These are phyloP conservation scores for Eptatretus atami DNA, from an alignment of 2,797 vertebrate species.

Conservation along the genomic window DNA sequence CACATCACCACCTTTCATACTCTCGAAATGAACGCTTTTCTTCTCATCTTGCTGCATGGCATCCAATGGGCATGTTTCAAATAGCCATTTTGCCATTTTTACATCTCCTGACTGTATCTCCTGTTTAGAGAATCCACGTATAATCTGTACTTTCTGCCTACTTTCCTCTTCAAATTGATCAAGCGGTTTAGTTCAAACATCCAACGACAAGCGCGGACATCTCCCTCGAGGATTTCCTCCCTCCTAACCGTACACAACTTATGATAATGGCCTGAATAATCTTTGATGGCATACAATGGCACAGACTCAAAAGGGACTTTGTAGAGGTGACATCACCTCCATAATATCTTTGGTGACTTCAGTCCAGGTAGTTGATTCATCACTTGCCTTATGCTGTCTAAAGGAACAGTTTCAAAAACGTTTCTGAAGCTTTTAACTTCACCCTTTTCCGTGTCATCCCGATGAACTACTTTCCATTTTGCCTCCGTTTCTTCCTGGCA, in stretches of 20 bases:
- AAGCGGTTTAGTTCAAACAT: slow-evolving; percentile 68
- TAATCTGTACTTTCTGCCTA: slow-evolving; percentile 38
- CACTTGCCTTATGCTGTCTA: slow-evolving; percentile 24
- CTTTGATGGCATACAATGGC: slow-evolving; percentile 44
- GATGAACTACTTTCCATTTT: slow-evolving; percentile 23
- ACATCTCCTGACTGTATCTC: slow-evolving; percentile 56
- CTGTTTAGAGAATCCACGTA: slow-evolving; percentile 56
- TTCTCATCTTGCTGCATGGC: slow-evolving; percentile 50
- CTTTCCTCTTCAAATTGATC: slow-evolving; percentile 53
- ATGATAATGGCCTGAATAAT: slow-evolving; percentile 46
- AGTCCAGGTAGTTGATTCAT: slow-evolving; percentile 30
- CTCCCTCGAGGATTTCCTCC: slow-evolving; percentile 54
- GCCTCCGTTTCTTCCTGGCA: slow-evolving; percentile 38
- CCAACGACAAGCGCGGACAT: slow-evolving; percentile 53
- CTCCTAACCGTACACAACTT: slow-evolving; percentile 47
- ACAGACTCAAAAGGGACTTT: slow-evolving; percentile 40
- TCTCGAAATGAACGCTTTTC: slow-evolving; percentile 18
- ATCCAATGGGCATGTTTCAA: slow-evolving; percentile 72
- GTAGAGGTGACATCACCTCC: slow-evolving; percentile 39
- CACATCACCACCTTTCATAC: slow-evolving; percentile 33
- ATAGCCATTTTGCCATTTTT: slow-evolving; percentile 67
- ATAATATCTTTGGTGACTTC: slow-evolving; percentile 21
- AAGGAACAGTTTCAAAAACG: slow-evolving; percentile 37
- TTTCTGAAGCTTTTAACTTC: slow-evolving; percentile 38
- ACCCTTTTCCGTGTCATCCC: slow-evolving; percentile 45